Percentiles rank a stretch among this genome's conserved stretches.
phyloP scores from a whole-genome alignment of 1,140 invertebrate species.

The Drosophila miranda region DNA sequence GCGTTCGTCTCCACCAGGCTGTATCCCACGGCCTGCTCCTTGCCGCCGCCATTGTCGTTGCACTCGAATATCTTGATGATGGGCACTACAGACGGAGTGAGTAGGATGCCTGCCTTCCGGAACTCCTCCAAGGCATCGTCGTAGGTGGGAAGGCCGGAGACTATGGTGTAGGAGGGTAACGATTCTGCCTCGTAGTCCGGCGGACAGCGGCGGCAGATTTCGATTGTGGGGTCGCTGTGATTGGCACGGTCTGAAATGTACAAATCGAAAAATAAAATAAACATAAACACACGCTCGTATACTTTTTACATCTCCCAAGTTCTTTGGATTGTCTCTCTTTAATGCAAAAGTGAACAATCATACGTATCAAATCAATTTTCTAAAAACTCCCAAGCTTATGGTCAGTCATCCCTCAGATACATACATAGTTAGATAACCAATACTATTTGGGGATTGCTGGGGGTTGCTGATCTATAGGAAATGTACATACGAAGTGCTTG shows the following conservation, averaged over 20 bases:
- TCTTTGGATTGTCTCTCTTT: too few species aligned
- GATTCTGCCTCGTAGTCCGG: slow-evolving; percentile 83
- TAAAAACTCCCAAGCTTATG: slow-evolving; percentile 58
- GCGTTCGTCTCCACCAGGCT: slow-evolving; percentile 58
- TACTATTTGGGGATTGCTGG: slow-evolving; percentile 25
- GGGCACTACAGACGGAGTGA: slow-evolving; percentile 66
- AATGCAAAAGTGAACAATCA: slow-evolving; percentile 26
- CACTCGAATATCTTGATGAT: slow-evolving; percentile 79
- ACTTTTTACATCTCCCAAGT: too few species aligned
- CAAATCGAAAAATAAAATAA: too few species aligned
- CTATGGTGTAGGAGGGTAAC: slow-evolving; percentile 85
- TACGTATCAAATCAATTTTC: background rate
- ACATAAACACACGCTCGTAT: too few species aligned
- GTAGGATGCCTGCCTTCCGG: slow-evolving; percentile 78
- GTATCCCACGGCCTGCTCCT: slow-evolving; percentile 64
- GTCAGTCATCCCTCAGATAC: slow-evolving; percentile 49
- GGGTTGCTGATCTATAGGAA: slow-evolving; percentile 57
- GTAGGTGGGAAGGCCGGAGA: slow-evolving; percentile 85
- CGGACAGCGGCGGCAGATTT: slow-evolving; percentile 75
- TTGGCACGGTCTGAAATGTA: slow-evolving; percentile 65
- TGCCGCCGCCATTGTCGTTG: slow-evolving; percentile 33
- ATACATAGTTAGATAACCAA: too few species aligned
- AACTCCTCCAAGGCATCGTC: slow-evolving; percentile 85
- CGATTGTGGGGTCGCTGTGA: slow-evolving; percentile 67
- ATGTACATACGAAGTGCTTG: slow-evolving; percentile 11